Evolutionary conservation across 2,888 invertebrate genomes (phyloP).

Genomic region (Formica aserva): DNA sequence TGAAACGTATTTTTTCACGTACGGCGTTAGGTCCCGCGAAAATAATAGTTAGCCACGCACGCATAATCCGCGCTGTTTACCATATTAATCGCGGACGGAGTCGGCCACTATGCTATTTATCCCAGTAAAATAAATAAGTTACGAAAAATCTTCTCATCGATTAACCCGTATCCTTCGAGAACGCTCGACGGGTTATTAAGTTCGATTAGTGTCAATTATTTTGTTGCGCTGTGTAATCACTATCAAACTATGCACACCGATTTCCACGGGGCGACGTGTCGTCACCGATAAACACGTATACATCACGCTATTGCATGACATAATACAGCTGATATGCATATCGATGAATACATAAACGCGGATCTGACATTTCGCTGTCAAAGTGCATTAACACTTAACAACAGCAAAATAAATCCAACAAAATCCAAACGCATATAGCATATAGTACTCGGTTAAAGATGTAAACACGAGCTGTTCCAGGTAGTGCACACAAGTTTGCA

Average conservation of each 20-base stretch:
- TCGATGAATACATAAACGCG: not conserved
- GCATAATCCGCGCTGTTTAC: conserved; percentile 34
- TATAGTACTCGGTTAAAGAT: conserved; percentile 46
- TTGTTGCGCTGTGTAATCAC: conserved; percentile 65
- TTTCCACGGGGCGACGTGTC: conserved; percentile 57
- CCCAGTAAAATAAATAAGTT: conserved; percentile 48
- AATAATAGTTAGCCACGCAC: conserved; percentile 24
- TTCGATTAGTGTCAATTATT: conserved; percentile 72
- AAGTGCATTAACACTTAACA: conserved; percentile 51
- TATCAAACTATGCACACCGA: conserved; percentile 52
- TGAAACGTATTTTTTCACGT: conserved; percentile 21
- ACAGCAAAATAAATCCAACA: conserved; percentile 52
- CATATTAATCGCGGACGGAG: conserved; percentile 50
- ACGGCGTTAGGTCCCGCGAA: conserved; percentile 19
- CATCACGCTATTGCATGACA: not conserved
- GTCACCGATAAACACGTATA: not conserved
- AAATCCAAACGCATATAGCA: conserved; percentile 40
- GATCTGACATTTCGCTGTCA: conserved; percentile 42
- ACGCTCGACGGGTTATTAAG: conserved; percentile 66
- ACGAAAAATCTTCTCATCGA: conserved; percentile 50
- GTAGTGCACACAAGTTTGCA: conserved; percentile 9
- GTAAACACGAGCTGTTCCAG: conserved; percentile 36
- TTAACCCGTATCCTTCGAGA: conserved; percentile 53
- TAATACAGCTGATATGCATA: conserved; percentile 3
- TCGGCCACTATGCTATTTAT: conserved; percentile 50